Conservation (phyloP, 53 echinoderm and acorn worm species). For the Stichopus horrens region DNA sequence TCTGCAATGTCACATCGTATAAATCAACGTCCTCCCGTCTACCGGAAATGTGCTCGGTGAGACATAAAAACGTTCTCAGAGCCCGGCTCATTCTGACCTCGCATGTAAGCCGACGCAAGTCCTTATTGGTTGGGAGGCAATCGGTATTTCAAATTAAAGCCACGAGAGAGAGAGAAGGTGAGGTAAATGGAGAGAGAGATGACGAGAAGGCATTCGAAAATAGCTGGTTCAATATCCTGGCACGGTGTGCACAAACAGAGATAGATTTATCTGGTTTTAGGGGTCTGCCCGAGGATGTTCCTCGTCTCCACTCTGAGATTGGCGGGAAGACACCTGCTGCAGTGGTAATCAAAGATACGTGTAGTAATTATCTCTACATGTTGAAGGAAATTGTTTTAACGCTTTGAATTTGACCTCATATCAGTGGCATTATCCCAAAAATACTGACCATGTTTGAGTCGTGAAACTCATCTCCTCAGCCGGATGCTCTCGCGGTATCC, state of each 20-base stretch:
- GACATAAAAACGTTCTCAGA: conserved; percentile 33
- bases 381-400: conserved; percentile 5
- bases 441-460: neutral
- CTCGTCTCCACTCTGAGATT: neutral
- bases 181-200: neutral
- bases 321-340: conserved; percentile 25
- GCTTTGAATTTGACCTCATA: conserved; percentile 6
- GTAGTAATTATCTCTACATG: conserved; percentile 3
- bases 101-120: neutral
- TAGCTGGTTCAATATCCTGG: conserved; percentile 39
- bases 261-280: conserved; percentile 32
- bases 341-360: neutral
- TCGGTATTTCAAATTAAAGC: conserved; percentile 17
- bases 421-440: neutral
- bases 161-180: neutral
- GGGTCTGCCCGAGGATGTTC: conserved; percentile 18
- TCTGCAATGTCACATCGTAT: conserved; percentile 26
- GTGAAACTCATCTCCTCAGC: neutral
- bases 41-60: conserved; percentile 37
- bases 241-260: conserved; percentile 11
- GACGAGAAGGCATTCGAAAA: neutral
- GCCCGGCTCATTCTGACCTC: neutral
- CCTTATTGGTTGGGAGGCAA: conserved; percentile 30
- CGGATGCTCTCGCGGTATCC: neutral
- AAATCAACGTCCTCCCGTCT: conserved; percentile 12